Conservation (phyloP, 2,797 vertebrate species). For the Nyctalus aviator region DNA sequence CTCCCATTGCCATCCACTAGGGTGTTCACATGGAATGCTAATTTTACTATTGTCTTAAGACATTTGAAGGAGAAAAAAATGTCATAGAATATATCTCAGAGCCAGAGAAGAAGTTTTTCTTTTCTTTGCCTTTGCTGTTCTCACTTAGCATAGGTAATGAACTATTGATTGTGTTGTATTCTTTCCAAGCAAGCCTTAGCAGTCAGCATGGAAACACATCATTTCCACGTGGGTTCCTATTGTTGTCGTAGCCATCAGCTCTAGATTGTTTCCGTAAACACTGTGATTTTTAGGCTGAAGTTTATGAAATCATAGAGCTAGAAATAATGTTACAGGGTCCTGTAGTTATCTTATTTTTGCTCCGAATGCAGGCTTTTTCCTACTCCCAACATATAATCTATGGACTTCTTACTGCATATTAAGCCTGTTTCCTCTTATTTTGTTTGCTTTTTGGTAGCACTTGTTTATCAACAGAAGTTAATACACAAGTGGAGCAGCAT, state of each 20-base stretch:
- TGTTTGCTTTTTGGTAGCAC: not conserved
- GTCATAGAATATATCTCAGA: not conserved
- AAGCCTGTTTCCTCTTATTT: not conserved
- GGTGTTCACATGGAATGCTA: conserved; percentile 17
- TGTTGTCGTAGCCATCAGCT: not conserved
- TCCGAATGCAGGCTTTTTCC: not conserved
- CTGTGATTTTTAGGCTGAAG: conserved; percentile 5
- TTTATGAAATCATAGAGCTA: not conserved
- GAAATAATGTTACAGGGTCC: not conserved
- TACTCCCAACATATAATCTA: not conserved
- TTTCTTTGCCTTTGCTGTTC: not conserved
- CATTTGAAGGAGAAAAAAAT: conserved; percentile 51
- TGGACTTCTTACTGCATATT: not conserved
- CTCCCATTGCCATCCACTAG: not conserved
- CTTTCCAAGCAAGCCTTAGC: conserved; percentile 20
- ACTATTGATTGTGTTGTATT: conserved; percentile 8
- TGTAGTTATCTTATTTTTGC: conserved; percentile 19
- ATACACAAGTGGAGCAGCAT: not conserved
- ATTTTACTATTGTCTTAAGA: conserved; percentile 46
- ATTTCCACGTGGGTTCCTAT: not conserved
- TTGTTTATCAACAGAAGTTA: conserved; percentile 19
- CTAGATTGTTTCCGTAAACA: not conserved
- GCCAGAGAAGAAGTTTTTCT: not conserved
- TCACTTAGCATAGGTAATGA: conserved; percentile 44
- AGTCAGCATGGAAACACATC: not conserved